Conservation (phyloP, 2,888 invertebrate genomes). For the Biston betularia region DNA sequence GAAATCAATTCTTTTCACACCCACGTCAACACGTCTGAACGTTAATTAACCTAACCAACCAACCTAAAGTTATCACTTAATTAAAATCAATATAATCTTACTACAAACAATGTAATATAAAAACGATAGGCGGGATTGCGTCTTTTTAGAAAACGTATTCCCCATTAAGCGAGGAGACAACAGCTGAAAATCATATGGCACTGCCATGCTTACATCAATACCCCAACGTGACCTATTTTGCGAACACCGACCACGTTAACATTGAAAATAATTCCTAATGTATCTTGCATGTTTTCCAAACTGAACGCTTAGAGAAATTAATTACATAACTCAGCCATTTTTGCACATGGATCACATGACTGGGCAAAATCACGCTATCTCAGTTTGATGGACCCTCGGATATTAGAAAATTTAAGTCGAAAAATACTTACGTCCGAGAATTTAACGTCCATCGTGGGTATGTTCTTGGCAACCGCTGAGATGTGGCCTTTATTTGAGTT, state of each 20-base stretch:
- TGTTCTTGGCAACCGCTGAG: conserved; percentile 65
- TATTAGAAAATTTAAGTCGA: conserved; percentile 7
- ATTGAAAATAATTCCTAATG: conserved; percentile 1
- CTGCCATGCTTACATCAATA: conserved; percentile 27
- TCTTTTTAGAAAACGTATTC: too few relatives aligned
- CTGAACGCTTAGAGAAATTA: conserved; percentile 1
- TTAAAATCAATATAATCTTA: too few relatives aligned
- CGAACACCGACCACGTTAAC: conserved; percentile 5
- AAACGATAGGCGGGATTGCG: too few relatives aligned
- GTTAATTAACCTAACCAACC: too few relatives aligned
- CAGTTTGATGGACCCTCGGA: conserved; percentile 1
- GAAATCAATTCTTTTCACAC: too few relatives aligned
- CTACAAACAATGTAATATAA: too few relatives aligned
- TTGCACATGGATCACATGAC: conserved; percentile 14
- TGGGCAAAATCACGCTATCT: conserved; percentile 12
- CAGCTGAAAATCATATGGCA: conserved; percentile 48
- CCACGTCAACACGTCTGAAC: too few relatives aligned
- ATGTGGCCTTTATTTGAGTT: conserved; percentile 61
- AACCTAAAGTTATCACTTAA: too few relatives aligned
- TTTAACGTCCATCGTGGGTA: conserved; percentile 68
- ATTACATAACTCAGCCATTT: conserved; percentile 21
- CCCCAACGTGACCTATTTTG: conserved; percentile 43
- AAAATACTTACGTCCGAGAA: conserved; percentile 72
- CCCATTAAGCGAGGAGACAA: conserved; percentile 25
- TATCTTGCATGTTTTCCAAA: neutral